Percentiles rank a stretch among this genome's conserved stretches.
Conservation (phyloP, 1,140 invertebrate species). For the Drosophila simulans region DNA sequence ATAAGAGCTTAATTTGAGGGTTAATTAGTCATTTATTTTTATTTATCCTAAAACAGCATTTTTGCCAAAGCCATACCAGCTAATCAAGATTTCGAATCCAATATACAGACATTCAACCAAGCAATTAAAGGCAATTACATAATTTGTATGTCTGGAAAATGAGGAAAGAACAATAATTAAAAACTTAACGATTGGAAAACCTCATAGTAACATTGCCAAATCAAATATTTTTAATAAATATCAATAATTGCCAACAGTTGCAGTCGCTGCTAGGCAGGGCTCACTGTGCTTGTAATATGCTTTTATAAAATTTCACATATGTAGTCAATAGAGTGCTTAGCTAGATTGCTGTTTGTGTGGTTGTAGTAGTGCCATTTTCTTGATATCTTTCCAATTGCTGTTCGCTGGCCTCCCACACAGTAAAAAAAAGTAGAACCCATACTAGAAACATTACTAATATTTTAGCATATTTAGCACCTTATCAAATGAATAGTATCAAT, state of each 20-base stretch:
- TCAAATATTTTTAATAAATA: background rate
- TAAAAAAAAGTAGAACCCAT: background rate
- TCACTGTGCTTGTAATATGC: conserved; percentile 30
- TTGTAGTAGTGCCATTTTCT: conserved; percentile 22
- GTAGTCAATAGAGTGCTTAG: conserved; percentile 19
- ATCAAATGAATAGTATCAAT: no score
- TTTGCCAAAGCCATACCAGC: background rate
- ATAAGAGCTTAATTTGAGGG: background rate
- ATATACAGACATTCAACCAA: background rate
- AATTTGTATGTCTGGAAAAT: background rate
- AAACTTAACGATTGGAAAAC: background rate
- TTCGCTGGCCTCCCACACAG: conserved; percentile 7
- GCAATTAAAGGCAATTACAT: background rate
- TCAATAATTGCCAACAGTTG: background rate
- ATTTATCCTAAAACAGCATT: background rate
- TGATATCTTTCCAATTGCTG: conserved; percentile 40
- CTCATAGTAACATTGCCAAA: background rate
- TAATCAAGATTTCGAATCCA: background rate
- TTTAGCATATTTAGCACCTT: no score
- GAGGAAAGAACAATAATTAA: background rate
- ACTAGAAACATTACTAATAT: no score
- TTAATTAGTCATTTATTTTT: background rate
- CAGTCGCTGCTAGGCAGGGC: background rate
- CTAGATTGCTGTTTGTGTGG: conserved; percentile 25
- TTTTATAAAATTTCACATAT: conserved; percentile 22